phyloP scores from a whole-genome alignment of 2,888 invertebrate genomes.

The Ophion obscuratus region DNA sequence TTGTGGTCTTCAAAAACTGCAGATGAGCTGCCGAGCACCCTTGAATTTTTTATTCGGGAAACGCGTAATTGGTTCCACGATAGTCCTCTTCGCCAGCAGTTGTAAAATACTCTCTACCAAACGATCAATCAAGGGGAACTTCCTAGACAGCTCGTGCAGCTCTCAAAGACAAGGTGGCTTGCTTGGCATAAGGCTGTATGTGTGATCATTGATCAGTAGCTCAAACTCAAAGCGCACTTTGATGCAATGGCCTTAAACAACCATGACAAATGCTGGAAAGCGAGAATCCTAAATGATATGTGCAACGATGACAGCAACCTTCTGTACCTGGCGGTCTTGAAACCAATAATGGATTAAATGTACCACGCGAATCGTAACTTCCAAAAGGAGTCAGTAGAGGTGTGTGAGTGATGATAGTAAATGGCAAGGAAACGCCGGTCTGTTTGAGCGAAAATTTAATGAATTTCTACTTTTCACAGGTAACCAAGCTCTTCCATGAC shows the following conservation, averaged over 20 bases:
- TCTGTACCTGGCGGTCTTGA: conserved; percentile 17
- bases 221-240: conserved; percentile 13
- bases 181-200: conserved; percentile 20
- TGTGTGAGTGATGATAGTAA: too few species aligned
- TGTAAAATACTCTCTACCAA: conserved; percentile 5
- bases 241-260: conserved; percentile 19
- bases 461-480: too few species aligned
- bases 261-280: conserved; percentile 27
- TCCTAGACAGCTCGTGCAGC: conserved; percentile 21
- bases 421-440: too few species aligned
- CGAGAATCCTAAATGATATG: conserved; percentile 1
- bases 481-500: too few species aligned
- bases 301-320: conserved; percentile 25
- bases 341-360: conserved; percentile 30
- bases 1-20: too few species aligned
- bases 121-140: conserved; percentile 24
- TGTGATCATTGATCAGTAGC: conserved; percentile 13
- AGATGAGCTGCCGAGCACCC: too few species aligned
- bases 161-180: conserved; percentile 7
- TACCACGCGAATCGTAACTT: conserved; percentile 21
- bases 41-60: too few species aligned
- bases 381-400: conserved; percentile 15
- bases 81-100: too few species aligned
- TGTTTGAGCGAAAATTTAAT: too few species aligned
- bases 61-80: too few species aligned